These are phyloP conservation scores for Nephrotoma appendiculata DNA, from an alignment of 2,888 invertebrate genomes.

Conservation along the genomic window DNA sequence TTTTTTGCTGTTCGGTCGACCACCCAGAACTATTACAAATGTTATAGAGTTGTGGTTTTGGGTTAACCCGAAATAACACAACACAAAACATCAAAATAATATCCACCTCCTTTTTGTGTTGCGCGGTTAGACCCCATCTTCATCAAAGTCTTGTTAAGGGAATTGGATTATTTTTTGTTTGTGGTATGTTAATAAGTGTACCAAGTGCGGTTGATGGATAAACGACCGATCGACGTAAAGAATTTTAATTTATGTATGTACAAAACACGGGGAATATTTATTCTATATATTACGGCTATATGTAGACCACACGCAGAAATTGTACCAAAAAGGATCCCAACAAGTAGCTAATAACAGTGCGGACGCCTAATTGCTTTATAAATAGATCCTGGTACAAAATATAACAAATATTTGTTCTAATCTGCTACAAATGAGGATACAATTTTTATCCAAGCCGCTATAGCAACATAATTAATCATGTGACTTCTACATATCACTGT, in stretches of 20 bases:
- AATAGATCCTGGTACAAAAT: background rate
- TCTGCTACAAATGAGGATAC: background rate
- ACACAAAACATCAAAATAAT: background rate
- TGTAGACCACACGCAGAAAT: background rate
- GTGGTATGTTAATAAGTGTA: too few relatives aligned
- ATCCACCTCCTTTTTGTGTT: background rate
- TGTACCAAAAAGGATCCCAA: background rate
- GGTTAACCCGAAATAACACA: background rate
- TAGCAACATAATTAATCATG: background rate
- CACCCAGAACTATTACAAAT: background rate
- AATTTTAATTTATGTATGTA: background rate
- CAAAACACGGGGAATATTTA: background rate
- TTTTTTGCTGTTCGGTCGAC: background rate
- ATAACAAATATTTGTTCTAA: background rate
- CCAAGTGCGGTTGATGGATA: background rate
- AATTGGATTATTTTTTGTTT: background rate
- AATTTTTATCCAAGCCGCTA: background rate
- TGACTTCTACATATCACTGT: background rate
- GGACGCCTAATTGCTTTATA: background rate
- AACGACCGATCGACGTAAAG: background rate
- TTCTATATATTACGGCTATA: background rate
- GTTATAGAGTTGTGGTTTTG: background rate
- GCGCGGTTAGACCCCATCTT: background rate
- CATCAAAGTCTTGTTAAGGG: background rate
- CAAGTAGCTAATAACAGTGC: background rate